Base-by-base conservation (phyloP, 2,888 invertebrate genomes). In the Melieria picta region DNA sequence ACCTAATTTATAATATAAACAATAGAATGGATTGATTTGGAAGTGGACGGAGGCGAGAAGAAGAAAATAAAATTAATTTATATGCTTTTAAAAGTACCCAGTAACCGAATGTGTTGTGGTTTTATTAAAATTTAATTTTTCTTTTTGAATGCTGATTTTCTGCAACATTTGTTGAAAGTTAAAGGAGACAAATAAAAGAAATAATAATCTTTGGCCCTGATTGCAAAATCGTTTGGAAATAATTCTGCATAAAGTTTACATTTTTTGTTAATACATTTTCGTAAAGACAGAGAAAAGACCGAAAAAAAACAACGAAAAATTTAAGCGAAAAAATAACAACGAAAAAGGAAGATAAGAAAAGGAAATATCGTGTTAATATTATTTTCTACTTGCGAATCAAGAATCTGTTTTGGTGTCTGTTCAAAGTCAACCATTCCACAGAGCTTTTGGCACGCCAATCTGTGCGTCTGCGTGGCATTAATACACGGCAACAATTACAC, bases 401-500 rank as follows among this genome's bases (percentile, higher is more conserved):
- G 73, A 79, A 77, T 84, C 85, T 86, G 86, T 86, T 86, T 86
- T 86, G 86, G 86, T 86, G 86, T 86, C 84, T 81, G 9, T 30
- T 65, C 11, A 42, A 13, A 57, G 30, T 57, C n/a, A n/a, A 58
- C 74, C 52, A 62, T 46, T 58, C 13, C 6, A 58, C 30, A 10
- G 30, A 30, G 30, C 30, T 30, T 30, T 30, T 30, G 30, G 30
- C 30, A 30, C 30, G 30, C 30, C 30, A 30, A 30, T 30, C 30
- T 30, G 30, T 30, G 30, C 30, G 30, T 30, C 30, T 30, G 30
- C 30, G 30, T 30, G 30, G 30, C 30, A 30, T 30, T 30, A 30
- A 30, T 30, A 30, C 30, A 30, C 30, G 30, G 30, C 30, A 30
- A 30, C 30, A 30, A 30, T 30, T 3, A 30, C 30, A 30, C 30